A percentile compares a stretch with the other conserved stretches of the same genome.
phyloP scores from a whole-genome alignment of 2,888 invertebrate genomes.

The Pristionchus mayeri region DNA sequence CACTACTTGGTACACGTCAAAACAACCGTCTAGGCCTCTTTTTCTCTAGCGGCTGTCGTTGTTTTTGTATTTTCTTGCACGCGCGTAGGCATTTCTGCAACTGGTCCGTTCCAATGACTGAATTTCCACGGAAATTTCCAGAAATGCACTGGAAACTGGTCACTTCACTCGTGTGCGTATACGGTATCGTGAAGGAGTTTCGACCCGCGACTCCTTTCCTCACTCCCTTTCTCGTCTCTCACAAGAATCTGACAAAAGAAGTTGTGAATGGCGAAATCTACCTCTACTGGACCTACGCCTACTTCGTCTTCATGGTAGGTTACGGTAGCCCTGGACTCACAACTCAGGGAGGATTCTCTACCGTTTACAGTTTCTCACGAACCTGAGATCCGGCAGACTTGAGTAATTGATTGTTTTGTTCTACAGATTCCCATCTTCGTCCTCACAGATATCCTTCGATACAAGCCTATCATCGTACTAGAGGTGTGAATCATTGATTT shows the following conservation, averaged over 20 bases:
- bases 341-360: not conserved
- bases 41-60: too few species aligned
- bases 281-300: conserved; percentile 89
- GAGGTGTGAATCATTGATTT: conserved; percentile 81
- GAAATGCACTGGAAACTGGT: conserved; percentile 66
- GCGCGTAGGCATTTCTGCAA: too few species aligned
- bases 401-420: not conserved
- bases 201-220: conserved; percentile 77
- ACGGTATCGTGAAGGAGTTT: conserved; percentile 77
- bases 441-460: conserved; percentile 82
- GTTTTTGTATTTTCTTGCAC: too few species aligned
- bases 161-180: conserved; percentile 73
- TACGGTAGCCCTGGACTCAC: not conserved
- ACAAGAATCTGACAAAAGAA: conserved; percentile 75
- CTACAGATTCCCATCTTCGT: conserved; percentile 72
- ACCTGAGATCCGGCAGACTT: too few species aligned
- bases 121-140: too few species aligned
- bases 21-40: too few species aligned
- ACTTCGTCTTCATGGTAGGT: conserved; percentile 79
- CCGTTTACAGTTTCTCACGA: not conserved
- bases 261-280: conserved; percentile 86
- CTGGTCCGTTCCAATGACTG: too few species aligned
- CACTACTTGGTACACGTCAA: too few species aligned
- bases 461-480: conserved; percentile 90
- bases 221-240: conserved; percentile 76